Evolutionary conservation across 2,113 vertebrate species (phyloP), one percentile per base, ranked within the genome.

Genomic region (Chrysochloris asiatica): DNA sequence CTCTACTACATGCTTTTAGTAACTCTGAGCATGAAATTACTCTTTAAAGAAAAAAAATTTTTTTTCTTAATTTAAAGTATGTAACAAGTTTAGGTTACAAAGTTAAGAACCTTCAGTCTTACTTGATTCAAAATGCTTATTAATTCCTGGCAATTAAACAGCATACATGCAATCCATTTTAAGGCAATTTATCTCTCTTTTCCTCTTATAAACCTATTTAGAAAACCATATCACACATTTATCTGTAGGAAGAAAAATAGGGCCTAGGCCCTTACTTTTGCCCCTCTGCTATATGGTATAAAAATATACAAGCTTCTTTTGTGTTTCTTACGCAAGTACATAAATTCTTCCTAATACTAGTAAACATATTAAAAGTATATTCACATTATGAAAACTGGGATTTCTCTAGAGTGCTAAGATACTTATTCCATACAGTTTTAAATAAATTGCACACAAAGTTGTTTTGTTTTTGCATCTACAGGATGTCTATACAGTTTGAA

Each of bases 21-120:
- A 96, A 96, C 92, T 96, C 89, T 90, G 69, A 96, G 52, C 6
- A 80, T 89, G 80, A 96, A 94, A 86, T 93, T 93, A 94, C 88
- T 97, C 86, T 96, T 36, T 89, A 72, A 92, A 92, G 95, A 97
- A 97, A 96, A 95, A 94, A 88, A n/a, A n/a, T n/a, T 52, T 88
- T 92, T 16, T 92, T 94, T 97, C 96, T 95, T 94, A 89, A 22
- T 81, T 96, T 91, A 94, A 88, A 98, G 72, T 94, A 95, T 94
- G 65, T 91, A 95, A 90, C 82, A 90, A 90, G 72, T 89, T 96
- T 97, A 93, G 95, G 93, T 45, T 78, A 94, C 36, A 88, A 83
- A 89, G 84, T 93, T 96, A 96, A 95, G 90, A 94, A 90, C 38
- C 47, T 88, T 95, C 87, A 96, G 71, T 96, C 85, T 88, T 95